Conservation (phyloP, 2,888 invertebrate genomes). For the Dicycla oo region DNA sequence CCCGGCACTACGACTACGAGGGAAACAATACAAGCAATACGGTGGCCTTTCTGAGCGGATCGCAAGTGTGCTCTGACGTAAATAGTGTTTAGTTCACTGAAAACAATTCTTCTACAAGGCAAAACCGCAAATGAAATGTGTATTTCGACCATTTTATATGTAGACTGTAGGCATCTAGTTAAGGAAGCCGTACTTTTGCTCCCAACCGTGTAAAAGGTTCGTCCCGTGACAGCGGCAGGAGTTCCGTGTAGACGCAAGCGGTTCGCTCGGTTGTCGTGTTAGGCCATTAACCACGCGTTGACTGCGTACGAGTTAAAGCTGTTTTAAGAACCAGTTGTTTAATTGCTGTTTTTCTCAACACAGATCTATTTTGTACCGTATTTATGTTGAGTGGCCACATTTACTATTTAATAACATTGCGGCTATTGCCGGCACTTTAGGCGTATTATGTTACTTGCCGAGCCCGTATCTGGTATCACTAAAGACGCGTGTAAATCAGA, state of each 20-base stretch:
- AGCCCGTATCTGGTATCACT: slow-evolving; percentile 38
- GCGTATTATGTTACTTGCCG: slow-evolving; percentile 24
- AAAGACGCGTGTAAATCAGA: slow-evolving; percentile 54
- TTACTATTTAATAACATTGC: slow-evolving; percentile 27
- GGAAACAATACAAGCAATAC: slow-evolving; percentile 18
- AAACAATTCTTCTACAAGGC: slow-evolving; percentile 3
- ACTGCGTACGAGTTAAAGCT: slow-evolving; percentile 6
- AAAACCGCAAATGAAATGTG: not conserved
- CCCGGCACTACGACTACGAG: slow-evolving; percentile 2
- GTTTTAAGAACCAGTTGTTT: slow-evolving; percentile 27
- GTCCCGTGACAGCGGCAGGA: not conserved
- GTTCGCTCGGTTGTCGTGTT: not conserved
- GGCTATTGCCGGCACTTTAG: slow-evolving; percentile 5
- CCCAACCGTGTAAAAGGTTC: not conserved
- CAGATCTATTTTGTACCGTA: slow-evolving; percentile 32
- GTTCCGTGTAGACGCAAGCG: not conserved
- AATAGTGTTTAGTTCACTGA: slow-evolving; percentile 1
- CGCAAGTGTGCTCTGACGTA: slow-evolving; percentile 18
- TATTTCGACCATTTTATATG: not conserved
- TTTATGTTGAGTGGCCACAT: slow-evolving; percentile 24
- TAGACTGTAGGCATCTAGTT: not conserved
- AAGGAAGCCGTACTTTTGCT: not conserved
- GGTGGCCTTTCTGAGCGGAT: slow-evolving; percentile 5
- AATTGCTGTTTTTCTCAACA: slow-evolving; percentile 30
- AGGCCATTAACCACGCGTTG: not conserved